Percentiles rank a stretch among this genome's conserved stretches.
Evolutionary conservation across 2,888 invertebrate genomes (phyloP).

Genomic region (Leptopterna dolabrata): DNA sequence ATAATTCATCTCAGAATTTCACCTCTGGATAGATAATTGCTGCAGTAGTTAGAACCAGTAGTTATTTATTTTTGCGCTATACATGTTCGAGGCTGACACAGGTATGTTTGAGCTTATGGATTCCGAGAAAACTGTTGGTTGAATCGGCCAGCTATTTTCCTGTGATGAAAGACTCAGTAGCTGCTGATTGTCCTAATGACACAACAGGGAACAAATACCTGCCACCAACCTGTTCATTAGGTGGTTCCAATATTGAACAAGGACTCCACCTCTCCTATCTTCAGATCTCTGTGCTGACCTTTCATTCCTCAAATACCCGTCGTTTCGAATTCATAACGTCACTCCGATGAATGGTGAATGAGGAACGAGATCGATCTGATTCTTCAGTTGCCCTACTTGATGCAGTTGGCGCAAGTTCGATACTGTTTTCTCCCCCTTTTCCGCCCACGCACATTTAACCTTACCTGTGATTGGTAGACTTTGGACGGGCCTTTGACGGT

Average conservation of each 20-base stretch:
- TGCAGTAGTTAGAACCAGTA: no score
- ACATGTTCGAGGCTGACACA: no score
- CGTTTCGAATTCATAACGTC: background rate
- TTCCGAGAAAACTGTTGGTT: no score
- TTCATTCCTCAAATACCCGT: background rate
- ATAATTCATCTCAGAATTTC: no score
- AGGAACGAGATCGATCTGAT: slow-evolving; percentile 10
- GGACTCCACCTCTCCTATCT: background rate
- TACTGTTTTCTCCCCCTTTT: background rate
- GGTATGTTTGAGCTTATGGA: no score
- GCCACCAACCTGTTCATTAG: no score
- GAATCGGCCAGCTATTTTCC: no score
- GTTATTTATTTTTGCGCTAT: no score
- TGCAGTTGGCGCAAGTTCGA: slow-evolving; percentile 30
- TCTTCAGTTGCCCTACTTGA: slow-evolving; percentile 1
- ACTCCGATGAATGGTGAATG: slow-evolving; percentile 5
- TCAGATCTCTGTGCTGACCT: background rate
- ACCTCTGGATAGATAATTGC: no score
- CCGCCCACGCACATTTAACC: background rate
- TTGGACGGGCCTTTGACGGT: slow-evolving; percentile 41
- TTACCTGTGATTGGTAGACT: slow-evolving; percentile 17
- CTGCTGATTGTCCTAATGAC: no score
- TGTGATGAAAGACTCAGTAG: no score
- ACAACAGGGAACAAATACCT: no score
- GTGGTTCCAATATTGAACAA: background rate